These are phyloP conservation scores for Nipponia nippon DNA, from an alignment of 2,113 vertebrate genomes.

Conservation along the genomic window DNA sequence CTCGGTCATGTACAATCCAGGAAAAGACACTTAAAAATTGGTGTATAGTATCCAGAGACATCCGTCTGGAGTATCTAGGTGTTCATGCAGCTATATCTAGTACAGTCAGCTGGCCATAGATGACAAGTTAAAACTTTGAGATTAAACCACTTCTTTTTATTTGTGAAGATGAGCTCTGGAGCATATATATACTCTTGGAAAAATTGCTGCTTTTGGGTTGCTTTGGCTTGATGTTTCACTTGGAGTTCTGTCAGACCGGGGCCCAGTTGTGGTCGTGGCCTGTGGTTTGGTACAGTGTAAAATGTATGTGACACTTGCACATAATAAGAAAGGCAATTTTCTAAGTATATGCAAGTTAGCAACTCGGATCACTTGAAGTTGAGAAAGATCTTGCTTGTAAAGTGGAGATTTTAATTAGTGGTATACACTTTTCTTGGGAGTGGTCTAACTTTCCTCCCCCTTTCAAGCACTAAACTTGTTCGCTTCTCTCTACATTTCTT, in stretches of 20 bases:
- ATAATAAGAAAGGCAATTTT: neutral
- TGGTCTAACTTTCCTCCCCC: neutral
- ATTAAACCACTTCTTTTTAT: neutral
- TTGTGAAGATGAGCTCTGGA: neutral
- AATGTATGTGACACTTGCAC: neutral
- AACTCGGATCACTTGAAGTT: neutral
- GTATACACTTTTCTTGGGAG: neutral
- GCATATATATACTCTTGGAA: neutral
- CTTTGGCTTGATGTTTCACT: neutral
- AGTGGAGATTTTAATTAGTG: neutral
- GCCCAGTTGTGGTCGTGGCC: neutral
- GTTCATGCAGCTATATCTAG: neutral
- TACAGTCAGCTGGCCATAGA: neutral
- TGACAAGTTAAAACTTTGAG: neutral
- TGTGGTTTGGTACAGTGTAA: neutral
- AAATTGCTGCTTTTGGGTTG: neutral
- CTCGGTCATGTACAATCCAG: neutral
- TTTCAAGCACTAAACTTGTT: neutral
- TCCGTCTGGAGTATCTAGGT: neutral
- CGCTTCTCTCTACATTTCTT: neutral
- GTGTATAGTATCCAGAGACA: neutral
- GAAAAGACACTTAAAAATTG: neutral
- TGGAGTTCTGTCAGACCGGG: neutral
- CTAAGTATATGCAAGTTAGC: neutral
- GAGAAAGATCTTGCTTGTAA: neutral